phyloP scores from a whole-genome alignment of 2,113 vertebrate species.

The Ailuropoda melanoleuca region DNA sequence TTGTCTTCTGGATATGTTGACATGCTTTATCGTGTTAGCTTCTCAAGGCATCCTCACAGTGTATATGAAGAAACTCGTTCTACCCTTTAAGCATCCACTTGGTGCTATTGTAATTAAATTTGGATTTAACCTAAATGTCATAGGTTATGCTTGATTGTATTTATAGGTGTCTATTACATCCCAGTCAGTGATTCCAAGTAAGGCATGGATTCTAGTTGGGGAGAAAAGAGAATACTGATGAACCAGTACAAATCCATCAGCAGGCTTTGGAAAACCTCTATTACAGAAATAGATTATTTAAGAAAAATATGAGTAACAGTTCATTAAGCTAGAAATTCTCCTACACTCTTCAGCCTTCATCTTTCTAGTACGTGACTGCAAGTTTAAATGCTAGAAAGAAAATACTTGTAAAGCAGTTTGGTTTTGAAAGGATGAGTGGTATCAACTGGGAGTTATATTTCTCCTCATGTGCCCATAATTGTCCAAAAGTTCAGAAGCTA shows the following conservation, averaged over 20 bases:
- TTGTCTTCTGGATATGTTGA: neutral
- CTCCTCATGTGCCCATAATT: neutral
- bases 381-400: neutral
- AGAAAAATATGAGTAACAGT: neutral
- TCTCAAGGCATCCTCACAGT: neutral
- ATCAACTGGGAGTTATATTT: neutral
- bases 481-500: neutral
- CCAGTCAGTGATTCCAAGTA: neutral
- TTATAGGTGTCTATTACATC: neutral
- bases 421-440: constrained; percentile 2
- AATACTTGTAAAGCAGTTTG: neutral
- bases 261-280: neutral
- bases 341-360: neutral
- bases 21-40: neutral
- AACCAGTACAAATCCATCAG: neutral
- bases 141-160: neutral
- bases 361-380: neutral
- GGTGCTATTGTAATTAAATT: constrained; percentile 12
- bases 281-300: neutral
- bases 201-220: neutral
- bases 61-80: neutral
- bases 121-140: neutral
- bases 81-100: neutral
- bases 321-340: neutral
- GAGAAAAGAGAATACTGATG: neutral